Evolutionary conservation across 2,888 invertebrate species (phyloP), one percentile per base, ranked within the genome.

Genomic region (Ashinkailepas kermadecensis): DNA sequence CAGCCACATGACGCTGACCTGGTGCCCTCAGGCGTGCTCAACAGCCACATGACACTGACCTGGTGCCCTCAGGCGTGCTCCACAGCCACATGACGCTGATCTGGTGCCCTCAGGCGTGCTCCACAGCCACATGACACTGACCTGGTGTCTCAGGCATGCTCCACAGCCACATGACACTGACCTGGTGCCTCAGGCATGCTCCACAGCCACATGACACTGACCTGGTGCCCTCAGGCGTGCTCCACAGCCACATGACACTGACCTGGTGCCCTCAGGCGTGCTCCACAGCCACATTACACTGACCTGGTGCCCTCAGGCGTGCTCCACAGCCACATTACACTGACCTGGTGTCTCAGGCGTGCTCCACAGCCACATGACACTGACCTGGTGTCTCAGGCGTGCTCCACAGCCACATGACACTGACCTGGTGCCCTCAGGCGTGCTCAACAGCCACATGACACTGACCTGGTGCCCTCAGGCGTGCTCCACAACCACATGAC

Each of bases 331-430:
- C 94, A 94, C 86, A 97, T 97, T 8, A 64, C 13, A 23, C 23
- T 8, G 18, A 13, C 18, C 2, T 15, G 1, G 21, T 18, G 2
- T 23, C 23, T n/a, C 74, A 82, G 82, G 97, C 10, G 94, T 97
- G 1, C 93, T 94, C 82, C 96, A 97, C 87, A 92, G 94, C 84
- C 94, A 95, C 86, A 97, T 97, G 96, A 97, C 97, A 0, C 88
- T 97, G 82, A 95, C 97, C 57, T 98, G 97, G 97, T 96, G 96
- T 7, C 88, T 97, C n/a, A n/a, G n/a, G n/a, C n/a, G n/a, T n/a
- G n/a, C n/a, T n/a, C n/a, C n/a, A n/a, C n/a, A n/a, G n/a, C n/a
- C n/a, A n/a, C n/a, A n/a, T n/a, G n/a, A n/a, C n/a, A n/a, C n/a
- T n/a, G n/a, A n/a, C n/a, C n/a, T n/a, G n/a, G n/a, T n/a, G n/a